phyloP scores from a whole-genome alignment of 1,140 invertebrate genomes.

The Drosophila burlai region DNA sequence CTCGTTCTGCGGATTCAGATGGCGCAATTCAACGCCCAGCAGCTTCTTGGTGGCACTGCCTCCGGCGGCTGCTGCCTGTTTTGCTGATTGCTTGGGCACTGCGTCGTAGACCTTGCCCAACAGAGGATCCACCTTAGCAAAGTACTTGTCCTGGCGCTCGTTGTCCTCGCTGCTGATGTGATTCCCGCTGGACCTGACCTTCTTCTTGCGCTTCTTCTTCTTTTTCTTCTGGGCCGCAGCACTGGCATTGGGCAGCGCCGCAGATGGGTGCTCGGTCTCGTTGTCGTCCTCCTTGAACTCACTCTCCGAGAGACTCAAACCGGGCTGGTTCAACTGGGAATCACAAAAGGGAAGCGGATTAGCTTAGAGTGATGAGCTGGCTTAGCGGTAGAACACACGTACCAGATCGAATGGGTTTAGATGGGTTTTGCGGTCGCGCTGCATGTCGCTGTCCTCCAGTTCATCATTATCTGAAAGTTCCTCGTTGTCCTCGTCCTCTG shows the following conservation, averaged over 20 bases:
- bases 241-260: conserved; percentile 83
- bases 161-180: conserved; percentile 88
- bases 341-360: conserved; percentile 7
- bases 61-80: conserved; percentile 22
- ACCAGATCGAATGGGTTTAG: conserved; percentile 73
- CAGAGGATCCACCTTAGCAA: conserved; percentile 74
- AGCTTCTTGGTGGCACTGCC: conserved; percentile 85
- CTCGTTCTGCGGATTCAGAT: conserved; percentile 94
- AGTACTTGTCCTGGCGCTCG: conserved; percentile 84
- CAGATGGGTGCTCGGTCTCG: conserved; percentile 87
- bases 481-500: conserved; percentile 65
- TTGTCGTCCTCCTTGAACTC: conserved; percentile 91
- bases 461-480: conserved; percentile 74
- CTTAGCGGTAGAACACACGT: conserved; percentile 18
- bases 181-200: conserved; percentile 85
- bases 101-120: conserved; percentile 68
- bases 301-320: conserved; percentile 88
- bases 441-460: conserved; percentile 86
- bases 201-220: conserved; percentile 90
- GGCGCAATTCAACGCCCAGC: conserved; percentile 89
- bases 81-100: conserved; percentile 61
- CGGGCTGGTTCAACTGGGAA: conserved; percentile 86
- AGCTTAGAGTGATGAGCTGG: conserved; percentile 26
- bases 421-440: conserved; percentile 56
- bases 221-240: conserved; percentile 86